These are phyloP conservation scores for Agrochola circellaris DNA, from an alignment of 2,888 invertebrate species.

Conservation along the genomic window DNA sequence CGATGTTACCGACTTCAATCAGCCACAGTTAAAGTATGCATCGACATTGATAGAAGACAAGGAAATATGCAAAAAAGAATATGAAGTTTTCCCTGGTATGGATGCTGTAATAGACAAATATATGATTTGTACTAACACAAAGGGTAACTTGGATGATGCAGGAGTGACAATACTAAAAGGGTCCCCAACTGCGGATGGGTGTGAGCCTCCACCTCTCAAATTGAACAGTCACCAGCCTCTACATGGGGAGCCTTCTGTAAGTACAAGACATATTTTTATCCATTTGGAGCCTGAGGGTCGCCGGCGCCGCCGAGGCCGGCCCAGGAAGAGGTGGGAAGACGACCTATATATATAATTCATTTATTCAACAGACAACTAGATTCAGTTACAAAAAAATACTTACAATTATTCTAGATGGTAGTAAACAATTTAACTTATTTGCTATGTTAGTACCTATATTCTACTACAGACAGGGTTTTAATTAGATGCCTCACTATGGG, in stretches of 20 bases:
- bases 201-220: rapidly evolving
- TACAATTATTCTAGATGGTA: too few relatives aligned
- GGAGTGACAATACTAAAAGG: neutral
- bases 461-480: too few relatives aligned
- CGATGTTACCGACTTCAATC: slow-evolving; percentile 62
- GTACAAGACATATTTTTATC: neutral
- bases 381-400: too few relatives aligned
- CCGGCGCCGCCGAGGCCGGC: too few relatives aligned
- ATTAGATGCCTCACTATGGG: too few relatives aligned
- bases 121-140: slow-evolving; percentile 72
- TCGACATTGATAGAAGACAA: slow-evolving; percentile 63
- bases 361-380: too few relatives aligned
- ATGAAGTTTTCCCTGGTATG: slow-evolving; percentile 50
- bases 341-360: too few relatives aligned
- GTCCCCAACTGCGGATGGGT: slow-evolving; percentile 33
- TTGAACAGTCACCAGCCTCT: neutral
- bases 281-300: too few relatives aligned
- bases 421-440: too few relatives aligned
- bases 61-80: slow-evolving; percentile 64
- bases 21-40: slow-evolving; percentile 58
- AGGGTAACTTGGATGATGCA: slow-evolving; percentile 63
- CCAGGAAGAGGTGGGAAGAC: too few relatives aligned
- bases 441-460: too few relatives aligned
- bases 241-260: neutral
- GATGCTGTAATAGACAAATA: slow-evolving; percentile 68